Conservation (phyloP, 2,113 vertebrate genomes). For the Athene cunicularia region DNA sequence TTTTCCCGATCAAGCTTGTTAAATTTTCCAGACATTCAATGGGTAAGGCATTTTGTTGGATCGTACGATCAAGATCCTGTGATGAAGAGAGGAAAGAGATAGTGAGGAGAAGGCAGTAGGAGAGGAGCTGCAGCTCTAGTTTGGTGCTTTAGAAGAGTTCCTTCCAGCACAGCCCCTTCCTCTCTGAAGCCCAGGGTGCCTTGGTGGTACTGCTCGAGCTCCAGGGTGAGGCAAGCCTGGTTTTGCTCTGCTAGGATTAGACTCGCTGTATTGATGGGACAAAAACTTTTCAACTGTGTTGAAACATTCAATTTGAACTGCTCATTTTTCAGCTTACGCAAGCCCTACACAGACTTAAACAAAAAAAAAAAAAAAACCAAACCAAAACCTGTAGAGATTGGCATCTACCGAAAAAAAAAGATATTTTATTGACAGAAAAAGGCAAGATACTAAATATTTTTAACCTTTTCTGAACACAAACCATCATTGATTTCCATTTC, state of each 20-base stretch:
- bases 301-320: neutral
- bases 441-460: neutral
- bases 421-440: neutral
- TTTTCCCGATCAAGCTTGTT: neutral
- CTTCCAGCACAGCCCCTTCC: neutral
- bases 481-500: neutral
- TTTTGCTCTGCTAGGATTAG: neutral
- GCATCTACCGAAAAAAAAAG: neutral
- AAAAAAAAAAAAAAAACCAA: too few species aligned
- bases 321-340: neutral
- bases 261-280: accelerated
- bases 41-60: neutral
- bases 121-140: neutral
- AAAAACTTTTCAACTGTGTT: neutral
- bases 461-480: neutral
- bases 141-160: neutral
- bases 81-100: neutral
- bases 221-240: neutral
- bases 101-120: neutral
- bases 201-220: neutral
- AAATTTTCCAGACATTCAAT: neutral
- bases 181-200: neutral
- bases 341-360: neutral
- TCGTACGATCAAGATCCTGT: accelerated
- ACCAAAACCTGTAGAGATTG: too few species aligned